Base-by-base conservation (phyloP, 2,113 vertebrate species). In the Periophthalmus modestus region DNA sequence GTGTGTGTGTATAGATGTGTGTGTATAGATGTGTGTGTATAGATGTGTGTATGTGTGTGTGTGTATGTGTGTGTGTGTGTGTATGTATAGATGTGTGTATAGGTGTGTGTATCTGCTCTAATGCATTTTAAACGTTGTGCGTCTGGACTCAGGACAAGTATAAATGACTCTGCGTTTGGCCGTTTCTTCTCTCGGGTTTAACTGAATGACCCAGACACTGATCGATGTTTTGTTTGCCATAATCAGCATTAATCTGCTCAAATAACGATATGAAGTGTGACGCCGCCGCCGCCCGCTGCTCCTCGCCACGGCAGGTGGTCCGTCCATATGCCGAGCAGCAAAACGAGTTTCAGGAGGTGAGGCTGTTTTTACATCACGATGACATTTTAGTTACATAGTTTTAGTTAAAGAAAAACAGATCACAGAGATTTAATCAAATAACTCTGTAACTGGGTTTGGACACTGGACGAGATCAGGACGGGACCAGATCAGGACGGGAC, bases 281-380 rank as follows among this genome's bases (percentile, higher is more conserved):
- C 39, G 68, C 46, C 46, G n/a, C 23, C 14, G 15, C 15, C 10
- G 39, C 28, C 59, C 33, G 0, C 68, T 34, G 10, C 74, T 71
- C 92, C 97, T 97, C 97, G 93, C 96, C 93, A 77, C 93, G 95
- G 82, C 97, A 99, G 84, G 94, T 95, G 1, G 97, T 94, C 9
- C 96, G 97, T 43, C 96, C 96, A 4, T 96, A 97, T 11, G 97
- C 95, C 0, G 96, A 97, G 75, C 86, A 94, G 18, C 11, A 59
- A 59, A 28, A 21, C 23, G 0, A 59, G 12, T 28, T 59, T 59
- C 24, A 59, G 23, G 23, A 59, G 23, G 57, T 13, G 3, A 18
- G 6, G 10, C 10, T 39, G 39, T 39, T 39, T 39, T 3, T 39
- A 39, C 10, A 39, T 39, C 10, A 9, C 39, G n/a, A n/a, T n/a